Conservation (phyloP, 2,888 invertebrate genomes). For the Athrips mouffetella region DNA sequence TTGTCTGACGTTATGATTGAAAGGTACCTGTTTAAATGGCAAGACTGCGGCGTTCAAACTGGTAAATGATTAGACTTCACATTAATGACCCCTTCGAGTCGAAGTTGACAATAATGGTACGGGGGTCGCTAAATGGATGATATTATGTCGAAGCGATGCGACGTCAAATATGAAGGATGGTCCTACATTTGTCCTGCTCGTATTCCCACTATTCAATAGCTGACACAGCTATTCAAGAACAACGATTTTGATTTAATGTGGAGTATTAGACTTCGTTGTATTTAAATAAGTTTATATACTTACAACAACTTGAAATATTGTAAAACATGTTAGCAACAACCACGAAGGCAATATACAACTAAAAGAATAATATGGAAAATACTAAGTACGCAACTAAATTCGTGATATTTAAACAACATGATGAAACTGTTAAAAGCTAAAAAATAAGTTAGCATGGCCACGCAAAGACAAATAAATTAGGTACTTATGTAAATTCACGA, state of each 20-base stretch:
- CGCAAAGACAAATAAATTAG: slow-evolving; percentile 70
- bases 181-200: slow-evolving; percentile 51
- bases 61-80: slow-evolving; percentile 58
- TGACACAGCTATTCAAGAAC: slow-evolving; percentile 37
- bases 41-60: slow-evolving; percentile 29
- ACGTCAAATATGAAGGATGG: slow-evolving; percentile 68
- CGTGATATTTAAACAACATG: slow-evolving; percentile 65
- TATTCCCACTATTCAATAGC: slow-evolving; percentile 48
- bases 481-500: slow-evolving; percentile 67
- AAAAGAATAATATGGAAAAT: slow-evolving; percentile 10
- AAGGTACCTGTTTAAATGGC: slow-evolving; percentile 38
- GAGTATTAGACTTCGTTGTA: slow-evolving; percentile 33
- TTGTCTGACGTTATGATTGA: slow-evolving; percentile 37
- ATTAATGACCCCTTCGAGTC: slow-evolving; percentile 54
- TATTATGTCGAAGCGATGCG: slow-evolving; percentile 53
- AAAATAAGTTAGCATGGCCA: slow-evolving; percentile 65
- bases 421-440: slow-evolving; percentile 71
- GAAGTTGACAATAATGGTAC: slow-evolving; percentile 53
- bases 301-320: background rate
- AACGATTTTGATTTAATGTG: slow-evolving; percentile 42
- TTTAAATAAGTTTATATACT: slow-evolving; percentile 10
- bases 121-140: slow-evolving; percentile 62
- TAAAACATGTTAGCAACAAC: slow-evolving; percentile 1
- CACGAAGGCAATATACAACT: background rate
- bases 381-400: slow-evolving; percentile 32